Evolutionary conservation across 2,888 invertebrate species (phyloP), one percentile per base, ranked within the genome.

Genomic region (Lycocerus yunnanus): DNA sequence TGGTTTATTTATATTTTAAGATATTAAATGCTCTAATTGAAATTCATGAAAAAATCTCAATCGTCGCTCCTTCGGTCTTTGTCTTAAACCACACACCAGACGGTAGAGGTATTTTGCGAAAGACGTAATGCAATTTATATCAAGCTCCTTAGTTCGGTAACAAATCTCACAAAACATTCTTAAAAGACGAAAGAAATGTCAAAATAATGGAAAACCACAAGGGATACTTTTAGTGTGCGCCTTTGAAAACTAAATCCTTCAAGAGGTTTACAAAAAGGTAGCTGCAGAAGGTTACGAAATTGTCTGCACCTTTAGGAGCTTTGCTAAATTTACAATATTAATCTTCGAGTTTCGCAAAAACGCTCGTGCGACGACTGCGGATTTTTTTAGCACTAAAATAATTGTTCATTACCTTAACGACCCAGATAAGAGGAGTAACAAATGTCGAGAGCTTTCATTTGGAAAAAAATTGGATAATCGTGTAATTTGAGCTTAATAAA

Each of bases 151-250:
- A 24, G 66, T 71, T 68, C 58, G 63, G 63, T 68, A 72, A 72
- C 72, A 72, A 72, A 72, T 72, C 72, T 68, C 72, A 13, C 61
- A 61, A 68, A 72, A 68, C 68, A 68, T 72, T 71, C 72, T 63
- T 68, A 68, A 66, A 71, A 71, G 63, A 68, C 72, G 72, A 72
- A 72, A 68, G 72, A 72, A 72, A 72, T 72, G 72, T 72, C 72
- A 72, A 72, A 72, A 72, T 72, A 72, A 72, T 72, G 72, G 72
- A 61, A 71, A 71, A 71, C 71, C 71, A 58, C 72, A 63, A 27
- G 68, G 63, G 68, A 68, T 63, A 68, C 68, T 63, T 63, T 63
- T n/a, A 63, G 61, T 63, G 61, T 3, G 20, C 61, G 16, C 61
- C 61, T 63, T 20, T 63, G 18, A 63, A 63, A 63, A 63, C 13